A percentile compares a stretch with the other conserved stretches of the same genome.
phyloP scores from a whole-genome alignment of 2,888 invertebrate genomes.

The Leucophora obtusa region DNA sequence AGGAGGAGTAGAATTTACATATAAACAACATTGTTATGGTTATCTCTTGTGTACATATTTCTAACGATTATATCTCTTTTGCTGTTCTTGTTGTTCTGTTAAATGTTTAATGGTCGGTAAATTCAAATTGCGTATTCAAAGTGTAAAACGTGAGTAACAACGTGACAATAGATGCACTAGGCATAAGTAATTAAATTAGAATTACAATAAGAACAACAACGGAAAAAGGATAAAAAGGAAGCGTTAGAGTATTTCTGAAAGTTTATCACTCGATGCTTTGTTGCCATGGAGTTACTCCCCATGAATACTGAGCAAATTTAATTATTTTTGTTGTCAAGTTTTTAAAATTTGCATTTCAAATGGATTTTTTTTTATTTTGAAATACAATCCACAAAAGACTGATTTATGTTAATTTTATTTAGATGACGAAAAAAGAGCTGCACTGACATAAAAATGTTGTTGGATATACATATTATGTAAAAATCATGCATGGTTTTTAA shows the following conservation, averaged over 20 bases:
- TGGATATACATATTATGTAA: no score
- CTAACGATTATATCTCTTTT: no score
- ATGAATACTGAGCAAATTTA: slow-evolving; percentile 50
- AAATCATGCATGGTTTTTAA: no score
- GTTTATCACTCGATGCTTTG: no score
- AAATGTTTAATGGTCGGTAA: no score
- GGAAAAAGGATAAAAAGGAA: slow-evolving; percentile 17
- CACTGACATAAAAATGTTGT: not conserved
- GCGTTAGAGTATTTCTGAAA: no score
- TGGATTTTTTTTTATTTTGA: slow-evolving; percentile 43
- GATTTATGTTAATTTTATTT: slow-evolving; percentile 44
- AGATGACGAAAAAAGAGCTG: not conserved
- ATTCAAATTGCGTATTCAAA: not conserved
- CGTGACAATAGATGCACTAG: slow-evolving; percentile 74
- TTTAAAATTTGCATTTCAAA: slow-evolving; percentile 49
- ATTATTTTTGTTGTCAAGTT: slow-evolving; percentile 43
- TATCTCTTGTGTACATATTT: no score
- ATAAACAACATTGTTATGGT: no score
- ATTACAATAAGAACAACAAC: slow-evolving; percentile 61
- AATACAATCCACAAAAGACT: slow-evolving; percentile 34
- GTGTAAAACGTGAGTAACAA: slow-evolving; percentile 49
- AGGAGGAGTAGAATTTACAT: not conserved
- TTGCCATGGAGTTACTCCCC: slow-evolving; percentile 26
- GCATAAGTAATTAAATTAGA: slow-evolving; percentile 79
- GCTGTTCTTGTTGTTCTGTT: no score